phyloP scores from a whole-genome alignment of 2,797 vertebrate species.

The Chelmon rostratus region DNA sequence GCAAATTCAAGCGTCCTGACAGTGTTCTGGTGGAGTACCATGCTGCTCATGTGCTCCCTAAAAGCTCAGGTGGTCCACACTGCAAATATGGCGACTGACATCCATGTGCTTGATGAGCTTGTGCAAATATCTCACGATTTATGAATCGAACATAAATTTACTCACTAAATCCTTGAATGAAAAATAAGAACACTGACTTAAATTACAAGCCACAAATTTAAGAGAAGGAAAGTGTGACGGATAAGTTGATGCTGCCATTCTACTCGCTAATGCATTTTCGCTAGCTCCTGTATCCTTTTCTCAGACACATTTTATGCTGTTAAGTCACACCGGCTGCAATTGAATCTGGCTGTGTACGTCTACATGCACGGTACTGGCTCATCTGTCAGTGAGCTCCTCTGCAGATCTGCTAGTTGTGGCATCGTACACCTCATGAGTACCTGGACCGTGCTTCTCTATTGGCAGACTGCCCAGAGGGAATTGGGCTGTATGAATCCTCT shows the following conservation, averaged over 20 bases:
- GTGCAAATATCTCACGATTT: conserved; percentile 32
- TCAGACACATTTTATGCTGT: conserved; percentile 25
- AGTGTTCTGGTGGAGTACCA: conserved; percentile 9
- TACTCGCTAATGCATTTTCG: not conserved
- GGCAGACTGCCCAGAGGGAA: conserved; percentile 67
- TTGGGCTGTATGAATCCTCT: conserved; percentile 65
- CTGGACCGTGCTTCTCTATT: conserved; percentile 61
- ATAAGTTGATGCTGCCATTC: not conserved
- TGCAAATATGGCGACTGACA: conserved; percentile 36
- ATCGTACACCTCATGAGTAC: conserved; percentile 48
- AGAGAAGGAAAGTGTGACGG: not conserved
- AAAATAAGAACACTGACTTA: conserved; percentile 17
- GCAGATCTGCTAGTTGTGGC: conserved; percentile 57
- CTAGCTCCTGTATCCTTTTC: not conserved
- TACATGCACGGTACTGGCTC: conserved; percentile 37
- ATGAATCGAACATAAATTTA: conserved; percentile 31
- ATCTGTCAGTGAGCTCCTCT: conserved; percentile 57
- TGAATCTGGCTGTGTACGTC: conserved; percentile 28
- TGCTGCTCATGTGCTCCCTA: conserved; percentile 37
- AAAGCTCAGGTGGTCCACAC: conserved; percentile 37
- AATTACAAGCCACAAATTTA: conserved; percentile 9
- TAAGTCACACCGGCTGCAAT: conserved; percentile 39
- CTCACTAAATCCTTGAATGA: conserved; percentile 17
- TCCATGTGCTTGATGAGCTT: conserved; percentile 31
- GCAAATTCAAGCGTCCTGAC: conserved; percentile 50